Evolutionary conservation across 2,888 invertebrate species (phyloP), one percentile per base, ranked within the genome.

Genomic region (Copidosoma aretas): DNA sequence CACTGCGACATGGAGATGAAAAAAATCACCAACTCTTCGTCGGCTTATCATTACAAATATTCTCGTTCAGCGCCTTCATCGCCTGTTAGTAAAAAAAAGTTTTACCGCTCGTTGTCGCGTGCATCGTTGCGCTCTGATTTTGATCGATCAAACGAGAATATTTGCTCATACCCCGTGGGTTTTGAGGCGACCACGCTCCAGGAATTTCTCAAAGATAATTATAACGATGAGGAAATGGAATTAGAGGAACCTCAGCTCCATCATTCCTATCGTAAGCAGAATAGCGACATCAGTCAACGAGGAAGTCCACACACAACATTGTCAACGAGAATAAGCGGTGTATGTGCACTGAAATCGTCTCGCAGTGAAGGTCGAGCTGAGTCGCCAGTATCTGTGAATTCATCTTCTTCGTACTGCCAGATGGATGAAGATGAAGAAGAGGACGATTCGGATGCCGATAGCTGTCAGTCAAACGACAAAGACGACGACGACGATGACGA

Each of bases 361-460:
- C 78, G 84, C 24, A 84, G 83, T 74, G 86, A 86, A 76, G 19
- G 54, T 1, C 32, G 32, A 14, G 83, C 85, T 4, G 82, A 84
- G 59, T 81, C 82, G 1, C 79, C 80, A 2, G 71, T 73, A 10
- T 81, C 81, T 1, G 69, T 76, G 0, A 78, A 76, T 41, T 79
- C 80, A 10, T 80, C 80, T n/a, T 71, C 66, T 1, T 54, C 71
- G 12, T 71, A 71, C 10, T 58, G 63, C 12, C 63, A 52, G 4
- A 68, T 71, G 52, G 71, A 71, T 1, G 71, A 71, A 0, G 71
- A 71, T 12, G 71, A 70, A 19, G 79, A 78, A 17, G 78, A 79
- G 10, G 79, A 76, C 22, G 78, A 68, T 19, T 70, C 72, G 10
- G 56, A 61, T 75, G 25, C 63, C 10, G 60, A 66, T 24, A 75